A percentile compares a stretch with the other conserved stretches of the same genome.
Conservation (phyloP, 2,888 invertebrate species). For the Congeria kusceri region DNA sequence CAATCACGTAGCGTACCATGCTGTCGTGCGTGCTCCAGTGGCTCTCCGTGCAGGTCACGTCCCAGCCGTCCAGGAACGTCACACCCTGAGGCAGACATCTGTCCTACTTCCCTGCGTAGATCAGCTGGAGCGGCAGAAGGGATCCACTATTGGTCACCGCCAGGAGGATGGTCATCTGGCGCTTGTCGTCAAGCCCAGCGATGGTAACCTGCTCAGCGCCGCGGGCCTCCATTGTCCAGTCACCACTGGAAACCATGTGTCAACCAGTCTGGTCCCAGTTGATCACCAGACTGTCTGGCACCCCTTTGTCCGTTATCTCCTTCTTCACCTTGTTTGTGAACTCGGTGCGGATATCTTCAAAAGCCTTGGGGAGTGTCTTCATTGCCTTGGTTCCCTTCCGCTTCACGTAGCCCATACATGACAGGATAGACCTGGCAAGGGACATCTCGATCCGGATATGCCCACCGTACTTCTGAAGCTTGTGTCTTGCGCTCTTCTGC, state of each 20-base stretch:
- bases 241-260: conserved; percentile 55
- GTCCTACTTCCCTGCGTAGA: conserved; percentile 59
- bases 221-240: conserved; percentile 52
- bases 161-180: conserved; percentile 57
- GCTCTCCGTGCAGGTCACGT: too few relatives aligned
- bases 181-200: too few relatives aligned
- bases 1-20: too few relatives aligned
- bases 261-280: conserved; percentile 66
- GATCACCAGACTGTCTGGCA: conserved; percentile 52
- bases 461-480: too few relatives aligned
- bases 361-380: too few relatives aligned
- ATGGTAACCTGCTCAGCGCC: conserved; percentile 33
- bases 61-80: conserved; percentile 46
- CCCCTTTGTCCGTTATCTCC: conserved; percentile 19
- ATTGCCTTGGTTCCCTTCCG: too few relatives aligned
- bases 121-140: conserved; percentile 60
- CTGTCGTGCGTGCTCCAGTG: too few relatives aligned
- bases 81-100: conserved; percentile 47
- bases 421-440: too few relatives aligned
- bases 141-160: conserved; percentile 43
- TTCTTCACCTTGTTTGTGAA: conserved; percentile 28
- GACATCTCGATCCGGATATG: too few relatives aligned
- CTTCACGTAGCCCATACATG: too few relatives aligned
- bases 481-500: too few relatives aligned
- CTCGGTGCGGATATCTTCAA: too few relatives aligned